Conservation (phyloP, 2,888 invertebrate genomes). For the Dynastes grantii region DNA sequence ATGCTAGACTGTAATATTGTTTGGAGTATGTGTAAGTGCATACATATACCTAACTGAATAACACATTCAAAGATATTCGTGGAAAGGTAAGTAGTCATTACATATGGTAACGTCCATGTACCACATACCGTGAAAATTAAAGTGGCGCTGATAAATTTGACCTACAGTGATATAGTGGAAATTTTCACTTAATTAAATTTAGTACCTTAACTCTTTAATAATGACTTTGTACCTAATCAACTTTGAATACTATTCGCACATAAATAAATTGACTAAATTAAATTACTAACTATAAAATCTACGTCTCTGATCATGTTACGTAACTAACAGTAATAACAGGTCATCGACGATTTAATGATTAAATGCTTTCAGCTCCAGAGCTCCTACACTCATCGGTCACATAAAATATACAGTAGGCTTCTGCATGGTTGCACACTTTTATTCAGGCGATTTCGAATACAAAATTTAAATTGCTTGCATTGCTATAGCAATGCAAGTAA, state of each 20-base stretch:
- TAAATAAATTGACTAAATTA: background rate
- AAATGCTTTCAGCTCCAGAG: background rate
- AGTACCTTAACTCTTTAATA: background rate
- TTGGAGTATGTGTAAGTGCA: background rate
- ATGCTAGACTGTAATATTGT: background rate
- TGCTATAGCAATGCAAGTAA: no score
- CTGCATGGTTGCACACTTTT: background rate
- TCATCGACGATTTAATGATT: slow-evolving; percentile 5
- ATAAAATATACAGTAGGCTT: background rate
- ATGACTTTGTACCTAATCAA: background rate
- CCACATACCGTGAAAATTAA: background rate
- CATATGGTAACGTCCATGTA: background rate
- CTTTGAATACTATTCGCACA: background rate
- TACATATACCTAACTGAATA: background rate
- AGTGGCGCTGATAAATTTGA: background rate
- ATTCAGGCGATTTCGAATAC: background rate
- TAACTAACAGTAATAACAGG: slow-evolving; percentile 4
- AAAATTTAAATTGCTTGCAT: no score
- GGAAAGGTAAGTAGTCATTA: background rate
- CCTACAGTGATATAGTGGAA: background rate
- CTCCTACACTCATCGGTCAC: background rate
- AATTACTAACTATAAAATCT: background rate
- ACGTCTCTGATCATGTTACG: background rate
- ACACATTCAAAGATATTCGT: background rate
- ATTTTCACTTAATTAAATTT: background rate